Evolutionary conservation across 2,113 vertebrate species (phyloP), one percentile per base, ranked within the genome.

Genomic region (Orycteropus afer): DNA sequence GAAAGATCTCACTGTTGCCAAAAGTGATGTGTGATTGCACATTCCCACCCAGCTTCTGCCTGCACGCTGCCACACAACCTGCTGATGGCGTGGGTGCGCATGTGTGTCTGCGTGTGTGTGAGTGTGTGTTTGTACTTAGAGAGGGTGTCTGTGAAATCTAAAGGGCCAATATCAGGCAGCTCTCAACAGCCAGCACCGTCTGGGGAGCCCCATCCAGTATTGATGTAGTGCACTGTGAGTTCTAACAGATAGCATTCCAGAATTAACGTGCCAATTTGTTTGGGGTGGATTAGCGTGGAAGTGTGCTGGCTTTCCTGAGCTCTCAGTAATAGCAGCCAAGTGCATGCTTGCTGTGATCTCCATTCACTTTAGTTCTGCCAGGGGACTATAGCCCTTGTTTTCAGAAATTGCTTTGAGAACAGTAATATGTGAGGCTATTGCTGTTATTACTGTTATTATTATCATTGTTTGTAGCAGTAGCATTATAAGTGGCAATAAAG

Each of bases 81-180:
- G 94, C 67, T 7, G 80, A 53, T 29, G n/a, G 71, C 74, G 86
- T 80, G 65, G 91, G 77, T 0, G 93, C 34, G 27, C 10, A 27
- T 18, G 94, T 40, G 76, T 18, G 79, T 5, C 51, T 55, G 77
- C 55, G 65, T 81, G 96, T 67, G 65, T 81, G 96, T 67, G 96
- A 18, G 96, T 77, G 95, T 90, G 96, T 95, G 90, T 96, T 89
- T 96, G 96, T 67, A 90, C 65, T 95, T 85, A 51, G 94, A 96
- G 95, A 92, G 86, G 80, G 55, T 95, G 96, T 96, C 96, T 97
- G 96, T 97, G 96, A 97, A 95, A 94, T 96, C 95, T 92, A 94
- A 97, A 97, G 95, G 93, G 95, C 96, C 95, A 91, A 77, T 91
- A 88, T 71, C 40, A 0, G 81, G 34, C 92, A 74, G 93, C 91